Percentiles rank a stretch among this genome's conserved stretches.
Conservation (phyloP, 2,888 invertebrate species). For the Lepidocyrtoides sp. region DNA sequence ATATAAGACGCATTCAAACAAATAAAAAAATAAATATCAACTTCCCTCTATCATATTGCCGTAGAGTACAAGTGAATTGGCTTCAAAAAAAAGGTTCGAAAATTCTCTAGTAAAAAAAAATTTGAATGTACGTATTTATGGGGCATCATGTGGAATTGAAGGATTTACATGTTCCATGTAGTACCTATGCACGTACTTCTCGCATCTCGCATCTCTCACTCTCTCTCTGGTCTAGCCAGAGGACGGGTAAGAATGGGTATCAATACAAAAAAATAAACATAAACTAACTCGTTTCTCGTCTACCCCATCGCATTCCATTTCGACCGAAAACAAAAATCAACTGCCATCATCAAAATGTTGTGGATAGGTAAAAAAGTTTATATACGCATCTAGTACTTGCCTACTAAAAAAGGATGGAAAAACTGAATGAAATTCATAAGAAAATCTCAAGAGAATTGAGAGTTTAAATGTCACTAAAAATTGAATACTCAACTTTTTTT, state of each 20-base stretch:
- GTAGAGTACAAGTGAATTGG: background rate
- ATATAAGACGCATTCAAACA: constrained; percentile 54
- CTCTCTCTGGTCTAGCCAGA: too few species aligned
- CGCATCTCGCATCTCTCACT: too few species aligned
- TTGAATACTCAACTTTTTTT: background rate
- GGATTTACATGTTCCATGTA: background rate
- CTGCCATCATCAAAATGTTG: background rate
- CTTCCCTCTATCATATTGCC: background rate
- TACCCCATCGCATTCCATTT: background rate
- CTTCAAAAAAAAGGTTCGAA: constrained; percentile 43
- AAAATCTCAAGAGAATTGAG: constrained; percentile 3
- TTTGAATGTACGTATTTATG: constrained; percentile 21
- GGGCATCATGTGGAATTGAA: constrained; percentile 37
- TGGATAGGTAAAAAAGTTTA: background rate
- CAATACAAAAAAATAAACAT: background rate
- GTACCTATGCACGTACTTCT: background rate
- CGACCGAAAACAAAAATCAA: background rate
- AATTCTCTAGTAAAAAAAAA: constrained; percentile 20
- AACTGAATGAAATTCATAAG: background rate
- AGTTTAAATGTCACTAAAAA: constrained; percentile 25
- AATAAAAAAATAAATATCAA: constrained; percentile 45
- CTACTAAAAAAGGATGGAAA: too few species aligned
- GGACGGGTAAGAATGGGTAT: too few species aligned
- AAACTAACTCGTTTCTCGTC: background rate
- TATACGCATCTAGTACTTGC: too few species aligned